Base-by-base conservation (phyloP, 1,140 invertebrate genomes). In the Heterodera schachtii region DNA sequence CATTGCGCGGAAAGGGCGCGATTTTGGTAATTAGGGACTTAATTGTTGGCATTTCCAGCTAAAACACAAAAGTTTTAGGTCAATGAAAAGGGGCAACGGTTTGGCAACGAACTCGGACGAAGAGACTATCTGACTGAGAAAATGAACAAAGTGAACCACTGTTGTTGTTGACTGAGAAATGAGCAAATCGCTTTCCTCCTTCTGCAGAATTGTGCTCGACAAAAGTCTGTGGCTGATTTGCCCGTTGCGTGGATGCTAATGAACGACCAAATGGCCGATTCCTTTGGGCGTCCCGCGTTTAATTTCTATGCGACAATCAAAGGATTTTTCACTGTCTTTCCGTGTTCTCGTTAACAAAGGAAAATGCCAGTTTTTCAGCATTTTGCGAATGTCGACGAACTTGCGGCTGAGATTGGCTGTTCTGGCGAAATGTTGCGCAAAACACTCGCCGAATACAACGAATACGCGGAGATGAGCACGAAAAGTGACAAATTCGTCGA, bases 1-100 rank as follows among this genome's bases (percentile, higher is more conserved):
- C 90, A 19, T 80, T 90, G 43, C 76, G 90, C 21, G 90, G 90
- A 44, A 90, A 90, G 81, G 90, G 90, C 11, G 90, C 89, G 46
- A 84, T 90, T 75, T 79, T 90, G 75, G 84, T 90, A 64, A 64
- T 57, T 70, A 19, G 79, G 84, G 9, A 67, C 1, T 9, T 19
- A 71, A 43, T 71, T 41, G 67, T n/a, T 19, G 43, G 6, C 9
- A 43, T 71, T 71, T 71, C 1, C 6, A 71, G 13, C n/a, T 41
- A 11, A 46, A 71, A 31, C 9, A 5, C 16, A 71, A 79, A 16
- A 2, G 43, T 60, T 90, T 69, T 31, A 88, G 87, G 67, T 89
- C 6, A 90, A 89, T 49, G 82, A 88, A 21, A 82, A 90, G 44
- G 90, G 90, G 19, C 70, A 83, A 49, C 81, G 90, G 21, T 90